Conservation (phyloP, 2,888 invertebrate genomes). For the Lydus trimaculatus region DNA sequence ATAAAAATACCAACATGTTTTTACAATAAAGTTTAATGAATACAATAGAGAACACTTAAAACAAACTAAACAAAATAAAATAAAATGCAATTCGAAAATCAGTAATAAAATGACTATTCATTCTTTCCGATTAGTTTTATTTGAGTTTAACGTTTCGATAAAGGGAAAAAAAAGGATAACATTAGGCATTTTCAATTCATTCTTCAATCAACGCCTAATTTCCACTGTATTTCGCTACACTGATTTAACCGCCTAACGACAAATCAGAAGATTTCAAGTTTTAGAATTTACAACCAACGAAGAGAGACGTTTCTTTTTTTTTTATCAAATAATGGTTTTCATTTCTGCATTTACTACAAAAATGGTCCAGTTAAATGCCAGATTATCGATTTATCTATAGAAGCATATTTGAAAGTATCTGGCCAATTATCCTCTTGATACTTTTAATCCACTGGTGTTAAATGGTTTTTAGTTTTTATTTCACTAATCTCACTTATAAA, state of each 20-base stretch:
- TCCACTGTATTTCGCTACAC: not conserved
- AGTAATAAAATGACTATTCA: not conserved
- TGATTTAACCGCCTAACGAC: not conserved
- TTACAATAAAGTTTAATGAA: not conserved
- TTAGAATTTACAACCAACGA: not conserved
- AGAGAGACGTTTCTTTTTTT: no score
- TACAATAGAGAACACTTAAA: not conserved
- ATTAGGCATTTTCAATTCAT: not conserved
- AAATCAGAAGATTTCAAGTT: not conserved
- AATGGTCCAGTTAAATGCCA: not conserved
- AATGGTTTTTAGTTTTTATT: slow-evolving; percentile 20
- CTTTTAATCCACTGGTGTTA: slow-evolving; percentile 21
- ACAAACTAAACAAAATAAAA: not conserved
- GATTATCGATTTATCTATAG: not conserved
- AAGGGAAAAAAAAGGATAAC: not conserved
- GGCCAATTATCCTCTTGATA: slow-evolving; percentile 10
- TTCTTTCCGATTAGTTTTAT: not conserved
- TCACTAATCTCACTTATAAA: not conserved
- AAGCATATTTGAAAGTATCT: not conserved
- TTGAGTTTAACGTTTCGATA: not conserved
- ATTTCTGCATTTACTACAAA: no score
- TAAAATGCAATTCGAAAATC: not conserved
- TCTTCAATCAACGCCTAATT: slow-evolving; percentile 1
- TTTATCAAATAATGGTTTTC: no score
- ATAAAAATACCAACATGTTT: slow-evolving; percentile 27